Base-by-base conservation (phyloP, 2,888 invertebrate genomes). In the Syrista parreyssii region DNA sequence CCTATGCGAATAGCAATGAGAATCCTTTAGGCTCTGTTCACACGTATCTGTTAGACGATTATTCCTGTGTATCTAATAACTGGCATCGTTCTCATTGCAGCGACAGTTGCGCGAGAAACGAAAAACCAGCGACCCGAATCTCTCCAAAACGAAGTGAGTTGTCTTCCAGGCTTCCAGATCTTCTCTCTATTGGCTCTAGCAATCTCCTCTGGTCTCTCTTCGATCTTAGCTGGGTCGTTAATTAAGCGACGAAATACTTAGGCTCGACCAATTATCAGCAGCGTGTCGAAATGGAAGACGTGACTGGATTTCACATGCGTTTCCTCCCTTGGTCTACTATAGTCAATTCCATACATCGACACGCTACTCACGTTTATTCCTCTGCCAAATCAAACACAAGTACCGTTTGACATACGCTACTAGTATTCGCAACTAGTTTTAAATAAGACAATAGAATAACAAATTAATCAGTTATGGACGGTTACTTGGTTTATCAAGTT, bases 71-170 rank as follows among this genome's bases (percentile, higher is more conserved):
- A 55, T 55, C 23, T 55, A 23, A 23, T 55, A 55, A 55, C 2
- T 23, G 23, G 2, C 23, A 9, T 55, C 23, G 55, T 55, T 55
- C 55, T 75, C 68, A 85, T 93, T 93, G 23, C 93, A 95, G 94
- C 93, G 95, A 86, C 95, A 95, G 89, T 88, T 93, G 82, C 93
- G 95, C 82, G 95, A 95, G 89, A 94, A 95, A 86, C 93, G 96
- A 87, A 96, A 96, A 92, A 95, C 95, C 86, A 96, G 96, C 88
- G 96, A 96, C 93, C 96, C 96, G 74, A 96, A 95, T 92, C 94
- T 96, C 87, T 95, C 95, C 82, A 95, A 95, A 90, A 94, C 94
- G 85, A 93, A 93, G 94, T 95, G 90, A 94, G 94, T 93, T 82
- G 34, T 80, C 76, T 77, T 83, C 15, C 34, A 72, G 68, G 69